Evolutionary conservation across 23 tunicate genomes (phyloP), one percentile per base, ranked within the genome.

Genomic region (Corella eumyota): DNA sequence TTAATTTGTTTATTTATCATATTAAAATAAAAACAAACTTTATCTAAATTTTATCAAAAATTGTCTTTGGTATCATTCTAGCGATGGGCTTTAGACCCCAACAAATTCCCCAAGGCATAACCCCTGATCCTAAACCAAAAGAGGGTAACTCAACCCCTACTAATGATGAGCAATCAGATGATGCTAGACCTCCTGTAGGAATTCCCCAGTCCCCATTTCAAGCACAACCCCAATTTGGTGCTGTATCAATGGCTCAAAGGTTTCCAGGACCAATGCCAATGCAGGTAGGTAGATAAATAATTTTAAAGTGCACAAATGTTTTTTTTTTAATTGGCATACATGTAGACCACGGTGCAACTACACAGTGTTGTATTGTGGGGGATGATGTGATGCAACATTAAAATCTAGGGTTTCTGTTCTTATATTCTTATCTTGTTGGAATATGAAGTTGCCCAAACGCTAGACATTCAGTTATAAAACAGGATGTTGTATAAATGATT

Each of bases 191-290:
- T n/a, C n/a, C n/a, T n/a, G n/a, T n/a, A n/a, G 75, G 58, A 26
- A 60, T 57, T 19, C 52, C 70, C 21, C 66, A 60, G 1, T 61
- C 33, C 30, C 21, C 50, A 5, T 11, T 19, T 2, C 70, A 53
- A 28, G 45, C 30, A 9, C 77, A 25, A 19, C 23, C 67, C 1
- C 75, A 51, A 19, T 75, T 66, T 75, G 82, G 82, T 3, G 69
- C 64, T 17, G 68, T 81, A 23, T 31, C 73, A 13, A 64, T 84
- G 32, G 73, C 94, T 6, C 82, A 69, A 35, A 50, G 81, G 45
- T 67, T 83, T 27, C 72, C 83, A 0, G 65, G 83, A 9, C 70
- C 50, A 34, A 56, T 74, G 82, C 91, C 80, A 3, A 58, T 81
- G 25, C 79, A 72, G n/a, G n/a, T n/a, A n/a, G n/a, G n/a, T n/a